Percentiles rank a stretch among this genome's conserved stretches.
These are phyloP conservation scores for Epirrita christyi DNA, from an alignment of 2,888 invertebrate species.

Conservation along the genomic window DNA sequence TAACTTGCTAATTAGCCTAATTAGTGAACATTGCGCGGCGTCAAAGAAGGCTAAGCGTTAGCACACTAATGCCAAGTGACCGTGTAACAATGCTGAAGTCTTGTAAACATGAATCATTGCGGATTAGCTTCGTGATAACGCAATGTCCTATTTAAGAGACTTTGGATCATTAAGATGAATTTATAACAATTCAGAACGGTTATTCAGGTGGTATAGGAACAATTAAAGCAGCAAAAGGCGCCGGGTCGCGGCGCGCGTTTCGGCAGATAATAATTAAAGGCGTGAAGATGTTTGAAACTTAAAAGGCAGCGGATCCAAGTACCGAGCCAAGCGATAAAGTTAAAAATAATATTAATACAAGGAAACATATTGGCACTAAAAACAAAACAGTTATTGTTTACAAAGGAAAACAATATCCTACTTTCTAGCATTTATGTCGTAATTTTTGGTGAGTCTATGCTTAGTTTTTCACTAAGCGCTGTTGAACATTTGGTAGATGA, in stretches of 20 bases:
- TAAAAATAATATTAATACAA: no score
- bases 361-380: no score
- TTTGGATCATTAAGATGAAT: conserved; percentile 13
- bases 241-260: no score
- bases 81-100: conserved; percentile 38
- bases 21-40: conserved; percentile 54
- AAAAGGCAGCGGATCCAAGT: no score
- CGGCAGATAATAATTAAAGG: no score
- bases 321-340: no score
- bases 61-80: conserved; percentile 59
- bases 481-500: no score
- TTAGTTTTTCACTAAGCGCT: neutral
- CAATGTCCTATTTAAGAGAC: conserved; percentile 27
- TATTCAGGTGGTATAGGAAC: no score
- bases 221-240: conserved; percentile 1
- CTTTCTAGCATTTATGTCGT: conserved; percentile 3
- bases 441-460: neutral
- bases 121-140: conserved; percentile 44
- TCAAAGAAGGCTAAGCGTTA: conserved; percentile 62
- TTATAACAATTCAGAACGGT: conserved; percentile 8
- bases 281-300: no score
- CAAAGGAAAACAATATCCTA: neutral
- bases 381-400: no score
- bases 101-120: conserved; percentile 49
- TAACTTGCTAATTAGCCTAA: conserved; percentile 65